Conservation (phyloP, 2,113 vertebrate genomes). For the Sorex fumeus region DNA sequence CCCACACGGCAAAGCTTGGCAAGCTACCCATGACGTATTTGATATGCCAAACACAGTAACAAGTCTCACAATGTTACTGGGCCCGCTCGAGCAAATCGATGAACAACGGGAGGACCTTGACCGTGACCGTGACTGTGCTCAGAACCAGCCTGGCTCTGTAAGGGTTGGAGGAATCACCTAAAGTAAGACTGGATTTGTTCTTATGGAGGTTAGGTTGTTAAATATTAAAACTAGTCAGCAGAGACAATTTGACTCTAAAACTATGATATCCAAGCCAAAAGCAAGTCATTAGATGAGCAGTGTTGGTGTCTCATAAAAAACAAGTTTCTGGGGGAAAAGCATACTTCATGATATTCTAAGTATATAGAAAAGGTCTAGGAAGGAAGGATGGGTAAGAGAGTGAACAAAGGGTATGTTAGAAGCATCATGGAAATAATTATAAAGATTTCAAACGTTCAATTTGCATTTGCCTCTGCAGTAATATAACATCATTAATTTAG, state of each 20-base stretch:
- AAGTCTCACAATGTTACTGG: too few species aligned
- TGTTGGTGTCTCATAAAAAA: not conserved
- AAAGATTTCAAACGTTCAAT: not conserved
- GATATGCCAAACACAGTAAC: too few species aligned
- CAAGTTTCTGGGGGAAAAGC: not conserved
- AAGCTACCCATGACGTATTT: too few species aligned
- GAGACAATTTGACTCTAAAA: not conserved
- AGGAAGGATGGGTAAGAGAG: not conserved
- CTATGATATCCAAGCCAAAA: not conserved
- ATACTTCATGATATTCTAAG: not conserved
- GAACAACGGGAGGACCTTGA: too few species aligned
- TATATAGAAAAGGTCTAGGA: slow-evolving; percentile 9
- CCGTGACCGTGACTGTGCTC: too few species aligned
- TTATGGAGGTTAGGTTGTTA: not conserved
- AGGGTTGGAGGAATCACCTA: not conserved
- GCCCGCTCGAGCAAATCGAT: too few species aligned
- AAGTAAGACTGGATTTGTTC: not conserved
- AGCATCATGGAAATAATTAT: not conserved
- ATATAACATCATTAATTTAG: not conserved
- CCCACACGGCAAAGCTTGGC: too few species aligned
- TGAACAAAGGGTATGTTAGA: not conserved
- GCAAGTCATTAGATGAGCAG: not conserved
- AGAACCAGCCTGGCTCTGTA: not conserved
- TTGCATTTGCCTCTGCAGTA: slow-evolving; percentile 48
- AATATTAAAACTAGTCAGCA: slow-evolving; percentile 15